These are phyloP conservation scores for Allygus modestus DNA, from an alignment of 2,888 invertebrate species.

Conservation along the genomic window DNA sequence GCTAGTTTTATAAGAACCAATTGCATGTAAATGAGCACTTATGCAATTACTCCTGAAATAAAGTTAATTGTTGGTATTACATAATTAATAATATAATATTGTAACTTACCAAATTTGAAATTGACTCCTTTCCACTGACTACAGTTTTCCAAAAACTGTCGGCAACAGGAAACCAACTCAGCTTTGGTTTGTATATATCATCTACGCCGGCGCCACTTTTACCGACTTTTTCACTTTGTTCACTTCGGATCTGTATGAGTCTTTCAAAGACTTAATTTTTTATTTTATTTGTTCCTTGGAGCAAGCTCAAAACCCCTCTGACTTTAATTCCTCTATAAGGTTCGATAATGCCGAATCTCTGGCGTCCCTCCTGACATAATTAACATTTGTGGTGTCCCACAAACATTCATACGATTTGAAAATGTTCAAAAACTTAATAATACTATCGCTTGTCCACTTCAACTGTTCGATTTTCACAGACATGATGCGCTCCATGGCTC, in stretches of 20 bases:
- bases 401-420: slow-evolving; percentile 28
- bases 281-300: neutral
- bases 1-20: too few species aligned
- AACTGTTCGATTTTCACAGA: neutral
- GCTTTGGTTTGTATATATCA: slow-evolving; percentile 32
- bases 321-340: neutral
- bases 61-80: too few species aligned
- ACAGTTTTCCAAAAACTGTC: slow-evolving; percentile 13
- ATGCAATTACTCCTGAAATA: too few species aligned
- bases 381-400: slow-evolving; percentile 3
- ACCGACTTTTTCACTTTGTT: slow-evolving; percentile 47
- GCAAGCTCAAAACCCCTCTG: neutral
- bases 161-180: slow-evolving; percentile 34
- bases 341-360: neutral
- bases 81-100: too few species aligned
- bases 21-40: too few species aligned
- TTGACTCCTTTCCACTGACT: slow-evolving; percentile 23
- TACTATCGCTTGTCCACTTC: slow-evolving; percentile 19
- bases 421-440: neutral
- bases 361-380: slow-evolving; percentile 16
- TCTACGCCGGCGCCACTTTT: slow-evolving; percentile 35
- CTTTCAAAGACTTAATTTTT: slow-evolving; percentile 39
- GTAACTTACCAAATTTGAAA: slow-evolving; percentile 24
- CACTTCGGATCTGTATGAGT: slow-evolving; percentile 31
- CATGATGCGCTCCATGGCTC: too few species aligned